Evolutionary conservation across 2,797 vertebrate genomes (phyloP).

Genomic region (Sebastes flavidus): DNA sequence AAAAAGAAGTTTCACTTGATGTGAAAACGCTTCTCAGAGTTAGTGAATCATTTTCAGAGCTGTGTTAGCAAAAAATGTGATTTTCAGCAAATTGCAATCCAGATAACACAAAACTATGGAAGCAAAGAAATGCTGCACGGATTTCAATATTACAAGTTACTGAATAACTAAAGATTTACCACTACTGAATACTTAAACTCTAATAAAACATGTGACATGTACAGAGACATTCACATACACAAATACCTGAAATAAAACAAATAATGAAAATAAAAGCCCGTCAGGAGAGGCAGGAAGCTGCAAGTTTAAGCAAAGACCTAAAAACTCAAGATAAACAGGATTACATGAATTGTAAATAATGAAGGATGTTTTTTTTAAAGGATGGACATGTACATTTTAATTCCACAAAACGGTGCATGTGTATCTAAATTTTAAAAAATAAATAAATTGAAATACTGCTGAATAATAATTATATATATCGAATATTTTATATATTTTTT

Average conservation of each 20-base stretch:
- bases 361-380: neutral
- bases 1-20: slow-evolving; percentile 49
- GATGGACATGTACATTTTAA: no score
- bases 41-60: slow-evolving; percentile 76
- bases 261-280: neutral
- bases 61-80: slow-evolving; percentile 73
- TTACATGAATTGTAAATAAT: neutral
- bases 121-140: neutral
- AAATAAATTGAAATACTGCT: neutral
- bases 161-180: neutral
- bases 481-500: no score
- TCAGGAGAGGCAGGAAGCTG: no score
- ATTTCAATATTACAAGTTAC: neutral
- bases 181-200: neutral
- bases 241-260: neutral
- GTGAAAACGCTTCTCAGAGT: slow-evolving; percentile 82
- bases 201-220: neutral
- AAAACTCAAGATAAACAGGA: neutral
- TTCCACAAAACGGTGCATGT: no score
- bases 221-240: neutral
- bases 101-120: slow-evolving; percentile 86
- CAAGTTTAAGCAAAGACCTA: neutral
- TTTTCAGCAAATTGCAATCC: slow-evolving; percentile 79
- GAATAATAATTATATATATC: no score
- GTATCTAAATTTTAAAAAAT: neutral